phyloP scores from a whole-genome alignment of 2,888 invertebrate species.

The Drosophila ezoana region DNA sequence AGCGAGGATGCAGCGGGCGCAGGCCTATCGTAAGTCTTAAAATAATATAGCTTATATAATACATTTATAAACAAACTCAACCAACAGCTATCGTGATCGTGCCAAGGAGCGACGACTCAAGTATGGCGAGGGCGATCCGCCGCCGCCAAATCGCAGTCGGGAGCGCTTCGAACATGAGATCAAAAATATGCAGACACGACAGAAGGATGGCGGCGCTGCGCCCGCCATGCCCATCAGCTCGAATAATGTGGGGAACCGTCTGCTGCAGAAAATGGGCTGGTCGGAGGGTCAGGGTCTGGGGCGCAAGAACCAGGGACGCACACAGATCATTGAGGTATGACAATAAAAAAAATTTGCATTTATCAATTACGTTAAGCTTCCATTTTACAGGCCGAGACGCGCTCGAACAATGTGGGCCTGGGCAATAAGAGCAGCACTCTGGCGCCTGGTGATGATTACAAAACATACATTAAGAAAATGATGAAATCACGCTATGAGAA shows the following conservation, averaged over 20 bases:
- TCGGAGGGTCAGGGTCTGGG: constrained; percentile 98
- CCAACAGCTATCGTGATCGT: constrained; percentile 92
- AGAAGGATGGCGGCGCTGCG: constrained; percentile 76
- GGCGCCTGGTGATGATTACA: constrained; percentile 84
- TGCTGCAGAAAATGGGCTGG: constrained; percentile 99
- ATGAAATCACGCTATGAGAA: constrained; percentile 85
- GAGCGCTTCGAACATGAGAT: constrained; percentile 89
- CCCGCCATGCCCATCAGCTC: constrained; percentile 87
- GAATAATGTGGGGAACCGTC: constrained; percentile 96
- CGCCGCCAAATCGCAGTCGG: constrained; percentile 89
- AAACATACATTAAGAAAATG: constrained; percentile 85
- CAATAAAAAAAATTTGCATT: neutral
- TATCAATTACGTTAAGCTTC: neutral
- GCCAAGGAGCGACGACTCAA: constrained; percentile 98
- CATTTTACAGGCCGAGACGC: constrained; percentile 77
- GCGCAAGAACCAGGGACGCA: constrained; percentile 95
- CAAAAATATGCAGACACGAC: constrained; percentile 84
- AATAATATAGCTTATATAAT: neutral
- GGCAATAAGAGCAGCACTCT: constrained; percentile 88
- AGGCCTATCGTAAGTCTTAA: constrained; percentile 59
- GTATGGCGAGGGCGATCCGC: constrained; percentile 94
- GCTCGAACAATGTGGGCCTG: constrained; percentile 92
- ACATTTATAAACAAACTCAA: neutral
- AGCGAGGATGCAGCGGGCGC: constrained; percentile 34
- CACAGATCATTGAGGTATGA: constrained; percentile 94